Base-by-base conservation (phyloP, 2,888 invertebrate genomes). In the Drosophila peninsularis region DNA sequence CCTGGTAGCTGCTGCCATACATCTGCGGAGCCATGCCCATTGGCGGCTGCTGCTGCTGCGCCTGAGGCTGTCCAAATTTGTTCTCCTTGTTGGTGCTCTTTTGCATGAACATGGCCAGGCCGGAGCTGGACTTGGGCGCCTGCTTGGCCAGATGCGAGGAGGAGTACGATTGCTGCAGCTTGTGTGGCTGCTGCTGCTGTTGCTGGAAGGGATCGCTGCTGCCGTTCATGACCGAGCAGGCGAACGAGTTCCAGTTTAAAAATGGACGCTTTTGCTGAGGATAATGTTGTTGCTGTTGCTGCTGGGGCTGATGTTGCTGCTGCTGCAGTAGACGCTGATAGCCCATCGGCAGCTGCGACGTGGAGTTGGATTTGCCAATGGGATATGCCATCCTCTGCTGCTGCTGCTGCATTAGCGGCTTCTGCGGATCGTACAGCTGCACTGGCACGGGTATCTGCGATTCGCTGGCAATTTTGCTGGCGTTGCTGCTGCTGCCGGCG, bases 281-380 rank as follows among this genome's bases (percentile, higher is more conserved):
- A 75, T 89, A 89, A 55, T 78, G 82, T 55, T 86, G 89, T 4
- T 58, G 68, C 0, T 66, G 72, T 0, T 62, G 79, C 5, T 80
- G 74, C 1, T 75, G 69, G 0, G 68, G 75, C 0, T 75, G 73
- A 3, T 61, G 79, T 2, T 77, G 82, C 7, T 85, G 90, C 39
- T 90, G 91, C 5, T 85, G 90, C 64, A 91, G 79, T 57, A 88
- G 55, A 54, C 86, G 81, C 21, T 90, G 84, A 57, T 92, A 90
- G 62, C 89, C 88, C 80, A 90, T 84, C 36, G 91, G 91, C 57
- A 92, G 81, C 78, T 91, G 92, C 13, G 92, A 92, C n/a, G 92
- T 90, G 17, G 92, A 92, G 66, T 87, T 91, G 3, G 92, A 92
- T 77, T 92, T 92, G 19, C 90, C 91, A 36, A 92, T 89, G 34